phyloP scores from a whole-genome alignment of 2,113 vertebrate genomes.

The Albula goreensis region DNA sequence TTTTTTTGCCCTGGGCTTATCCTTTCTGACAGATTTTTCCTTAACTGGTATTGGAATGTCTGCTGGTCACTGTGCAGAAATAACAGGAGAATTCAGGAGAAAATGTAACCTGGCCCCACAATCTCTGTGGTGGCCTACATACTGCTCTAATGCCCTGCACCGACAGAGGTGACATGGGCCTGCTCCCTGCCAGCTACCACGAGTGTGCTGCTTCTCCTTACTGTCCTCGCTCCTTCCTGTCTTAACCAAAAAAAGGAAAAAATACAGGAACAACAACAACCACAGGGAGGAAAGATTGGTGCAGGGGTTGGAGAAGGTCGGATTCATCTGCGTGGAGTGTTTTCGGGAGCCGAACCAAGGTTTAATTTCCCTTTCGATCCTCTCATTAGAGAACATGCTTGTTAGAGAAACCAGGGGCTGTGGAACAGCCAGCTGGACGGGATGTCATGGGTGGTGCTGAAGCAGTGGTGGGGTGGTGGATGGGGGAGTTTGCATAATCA shows the following conservation, averaged over 20 bases:
- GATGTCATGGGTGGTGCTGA: neutral
- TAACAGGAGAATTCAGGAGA: neutral
- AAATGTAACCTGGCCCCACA: neutral
- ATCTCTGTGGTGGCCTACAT: neutral
- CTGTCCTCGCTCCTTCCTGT: neutral
- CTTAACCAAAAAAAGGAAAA: neutral
- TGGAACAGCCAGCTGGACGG: neutral
- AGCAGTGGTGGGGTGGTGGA: neutral
- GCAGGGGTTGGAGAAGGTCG: neutral
- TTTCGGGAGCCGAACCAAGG: neutral
- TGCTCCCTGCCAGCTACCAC: neutral
- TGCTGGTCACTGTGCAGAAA: neutral
- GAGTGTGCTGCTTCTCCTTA: neutral
- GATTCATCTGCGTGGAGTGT: neutral
- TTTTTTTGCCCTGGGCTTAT: neutral
- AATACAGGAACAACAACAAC: neutral
- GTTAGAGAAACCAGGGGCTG: neutral
- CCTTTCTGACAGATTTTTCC: constrained; percentile 28
- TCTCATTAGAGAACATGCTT: neutral
- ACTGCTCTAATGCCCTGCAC: neutral
- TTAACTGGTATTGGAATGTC: constrained; percentile 29
- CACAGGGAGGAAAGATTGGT: neutral
- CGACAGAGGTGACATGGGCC: neutral
- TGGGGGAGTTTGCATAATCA: neutral
- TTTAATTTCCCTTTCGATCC: neutral